A percentile compares a stretch with the other conserved stretches of the same genome.
Conservation (phyloP, 2,113 vertebrate genomes). For the Microcebus ravelobensis region DNA sequence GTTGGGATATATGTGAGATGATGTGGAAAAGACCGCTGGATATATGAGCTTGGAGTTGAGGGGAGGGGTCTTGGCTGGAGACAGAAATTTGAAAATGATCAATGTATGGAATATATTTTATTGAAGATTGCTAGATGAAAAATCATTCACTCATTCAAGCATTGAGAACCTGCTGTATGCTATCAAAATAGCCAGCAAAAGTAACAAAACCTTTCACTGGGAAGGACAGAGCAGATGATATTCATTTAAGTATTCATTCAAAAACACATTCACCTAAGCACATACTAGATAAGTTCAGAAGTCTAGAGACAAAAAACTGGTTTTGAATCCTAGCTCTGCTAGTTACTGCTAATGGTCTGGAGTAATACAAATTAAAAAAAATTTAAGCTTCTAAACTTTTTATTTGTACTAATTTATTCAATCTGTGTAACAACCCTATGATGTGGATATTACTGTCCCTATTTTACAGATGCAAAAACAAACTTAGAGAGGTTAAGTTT, state of each 20-base stretch:
- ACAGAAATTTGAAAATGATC: background rate
- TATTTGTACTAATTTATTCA: background rate
- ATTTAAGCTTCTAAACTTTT: background rate
- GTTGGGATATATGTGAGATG: background rate
- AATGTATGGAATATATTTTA: background rate
- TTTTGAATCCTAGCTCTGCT: background rate
- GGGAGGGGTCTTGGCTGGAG: background rate
- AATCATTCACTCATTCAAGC: background rate
- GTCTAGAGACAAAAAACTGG: background rate
- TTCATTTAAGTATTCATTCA: background rate
- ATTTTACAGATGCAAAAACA: background rate
- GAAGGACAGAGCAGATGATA: background rate
- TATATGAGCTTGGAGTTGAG: background rate
- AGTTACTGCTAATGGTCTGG: background rate
- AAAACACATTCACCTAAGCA: background rate
- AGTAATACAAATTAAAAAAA: background rate
- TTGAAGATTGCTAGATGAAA: background rate
- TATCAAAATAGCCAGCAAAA: background rate
- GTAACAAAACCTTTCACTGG: background rate
- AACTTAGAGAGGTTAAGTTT: background rate
- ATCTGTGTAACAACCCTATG: background rate
- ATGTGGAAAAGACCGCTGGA: background rate
- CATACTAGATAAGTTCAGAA: background rate
- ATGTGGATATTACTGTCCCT: background rate
- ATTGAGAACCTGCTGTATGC: background rate